Evolutionary conservation across 23 tunicate genomes (phyloP).

Genomic region (Ciona savignyi): DNA sequence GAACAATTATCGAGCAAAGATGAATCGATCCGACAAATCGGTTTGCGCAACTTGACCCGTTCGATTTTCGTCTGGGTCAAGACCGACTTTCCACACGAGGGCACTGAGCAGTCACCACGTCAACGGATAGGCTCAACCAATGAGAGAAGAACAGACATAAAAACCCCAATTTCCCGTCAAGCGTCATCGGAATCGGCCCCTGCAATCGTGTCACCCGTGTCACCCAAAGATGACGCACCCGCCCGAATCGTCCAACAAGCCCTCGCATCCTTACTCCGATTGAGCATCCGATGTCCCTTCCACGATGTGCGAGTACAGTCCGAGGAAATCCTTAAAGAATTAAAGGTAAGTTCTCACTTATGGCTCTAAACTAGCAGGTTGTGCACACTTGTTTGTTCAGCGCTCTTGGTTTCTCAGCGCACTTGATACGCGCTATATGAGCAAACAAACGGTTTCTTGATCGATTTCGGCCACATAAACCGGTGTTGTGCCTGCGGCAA

Average conservation of each 20-base stretch:
- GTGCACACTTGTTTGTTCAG: too few relatives aligned
- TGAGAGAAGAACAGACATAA: not conserved
- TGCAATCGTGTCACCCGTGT: not conserved
- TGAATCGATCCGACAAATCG: not conserved
- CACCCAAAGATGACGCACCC: not conserved
- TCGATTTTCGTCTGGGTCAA: not conserved
- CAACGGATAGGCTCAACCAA: not conserved
- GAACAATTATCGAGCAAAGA: slow-evolving; percentile 48
- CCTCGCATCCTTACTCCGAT: slow-evolving; percentile 37
- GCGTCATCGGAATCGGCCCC: not conserved
- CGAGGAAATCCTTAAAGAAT: slow-evolving; percentile 21
- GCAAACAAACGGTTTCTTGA: too few relatives aligned
- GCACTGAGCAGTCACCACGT: not conserved
- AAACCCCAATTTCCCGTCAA: not conserved
- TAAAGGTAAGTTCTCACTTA: slow-evolving; percentile 22
- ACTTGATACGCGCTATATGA: too few relatives aligned
- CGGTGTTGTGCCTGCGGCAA: too few relatives aligned
- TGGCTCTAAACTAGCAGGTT: too few relatives aligned
- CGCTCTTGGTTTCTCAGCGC: too few relatives aligned
- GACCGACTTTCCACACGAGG: not conserved
- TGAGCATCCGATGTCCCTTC: slow-evolving; percentile 63
- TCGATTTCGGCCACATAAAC: too few relatives aligned
- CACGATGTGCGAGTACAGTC: slow-evolving; percentile 42
- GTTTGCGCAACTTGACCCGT: not conserved
- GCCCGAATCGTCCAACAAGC: slow-evolving; percentile 29